Conservation (phyloP, 1,140 invertebrate genomes). For the Adelges cooleyi region DNA sequence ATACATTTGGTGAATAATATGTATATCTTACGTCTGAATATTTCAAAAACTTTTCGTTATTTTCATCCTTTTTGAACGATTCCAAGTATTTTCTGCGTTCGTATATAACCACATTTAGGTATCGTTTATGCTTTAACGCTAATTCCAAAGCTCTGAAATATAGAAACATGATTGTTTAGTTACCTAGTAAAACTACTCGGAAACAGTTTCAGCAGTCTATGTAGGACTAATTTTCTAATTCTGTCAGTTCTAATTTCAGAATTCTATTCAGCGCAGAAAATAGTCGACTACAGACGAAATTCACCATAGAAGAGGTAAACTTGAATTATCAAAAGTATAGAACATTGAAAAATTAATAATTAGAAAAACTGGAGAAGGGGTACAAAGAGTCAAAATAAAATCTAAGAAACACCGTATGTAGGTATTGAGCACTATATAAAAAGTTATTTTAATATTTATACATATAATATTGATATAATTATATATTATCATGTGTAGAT, state of each 20-base stretch:
- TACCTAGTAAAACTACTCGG: too few relatives aligned
- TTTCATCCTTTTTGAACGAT: constrained; percentile 62
- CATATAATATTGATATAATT: neutral
- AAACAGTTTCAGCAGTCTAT: too few relatives aligned
- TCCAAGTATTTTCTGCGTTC: constrained; percentile 62
- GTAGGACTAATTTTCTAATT: too few relatives aligned
- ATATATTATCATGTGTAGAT: neutral
- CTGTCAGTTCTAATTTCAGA: too few relatives aligned
- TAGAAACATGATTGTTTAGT: constrained; percentile 7
- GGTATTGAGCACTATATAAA: neutral
- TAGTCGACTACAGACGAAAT: too few relatives aligned
- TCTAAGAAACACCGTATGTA: neutral
- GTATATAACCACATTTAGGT: constrained; percentile 66
- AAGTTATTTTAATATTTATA: neutral
- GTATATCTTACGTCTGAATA: constrained; percentile 14
- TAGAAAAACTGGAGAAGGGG: too few relatives aligned
- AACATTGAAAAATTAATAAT: too few relatives aligned
- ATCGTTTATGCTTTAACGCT: constrained; percentile 63
- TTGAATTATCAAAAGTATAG: too few relatives aligned
- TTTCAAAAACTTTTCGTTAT: constrained; percentile 55
- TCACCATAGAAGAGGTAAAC: too few relatives aligned
- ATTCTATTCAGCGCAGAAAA: too few relatives aligned
- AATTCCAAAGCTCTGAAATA: constrained; percentile 65
- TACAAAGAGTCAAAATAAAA: neutral
- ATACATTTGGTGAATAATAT: neutral